Evolutionary conservation across 2,888 invertebrate genomes (phyloP), one percentile per base, ranked within the genome.

Genomic region (Pollenia amentaria): DNA sequence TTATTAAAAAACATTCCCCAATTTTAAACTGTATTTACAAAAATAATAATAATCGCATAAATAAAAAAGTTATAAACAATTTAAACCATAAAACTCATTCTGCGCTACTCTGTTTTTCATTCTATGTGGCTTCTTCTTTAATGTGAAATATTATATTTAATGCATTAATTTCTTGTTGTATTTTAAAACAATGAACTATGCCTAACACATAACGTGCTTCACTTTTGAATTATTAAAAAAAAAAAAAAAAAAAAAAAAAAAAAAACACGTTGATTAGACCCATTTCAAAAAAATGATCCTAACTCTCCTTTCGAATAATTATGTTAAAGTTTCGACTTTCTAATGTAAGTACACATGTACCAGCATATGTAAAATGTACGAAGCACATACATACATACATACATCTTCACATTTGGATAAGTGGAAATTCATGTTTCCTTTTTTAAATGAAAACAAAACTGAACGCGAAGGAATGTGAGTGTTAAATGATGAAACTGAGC

Each of bases 401-500:
- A n/a, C 8, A n/a, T 1, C 38, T n/a, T 2, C 2, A 57, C 57
- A 40, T 29, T 29, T 29, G 57, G 12, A 29, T 53, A 64, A 76
- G 75, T 76, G 51, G 60, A 64, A 76, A 64, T 51, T 76, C 75
- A 53, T 64, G 75, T 76, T 51, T 69, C 38, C 46, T 53, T 53
- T 69, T 69, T 12, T 7, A 62, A 60, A 57, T 14, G 38, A 40
- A 38, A 51, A 69, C 38, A 46, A 14, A 46, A 60, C 44, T 21
- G 18, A 75, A 57, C 38, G 62, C 62, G 38, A 40, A 9, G 18
- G 53, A 48, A 57, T 62, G 60, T 62, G 40, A 29, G 57, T 57
- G 57, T 57, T 14, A 57, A 57, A 57, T 14, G 14, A 14, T 29
- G 29, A 57, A 57, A 53, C 10, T 53, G 10, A 18, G 53, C 53